Percentiles rank a stretch among this genome's conserved stretches.
phyloP scores from a whole-genome alignment of 1,140 invertebrate genomes.

The Hypsibius dujardini region DNA sequence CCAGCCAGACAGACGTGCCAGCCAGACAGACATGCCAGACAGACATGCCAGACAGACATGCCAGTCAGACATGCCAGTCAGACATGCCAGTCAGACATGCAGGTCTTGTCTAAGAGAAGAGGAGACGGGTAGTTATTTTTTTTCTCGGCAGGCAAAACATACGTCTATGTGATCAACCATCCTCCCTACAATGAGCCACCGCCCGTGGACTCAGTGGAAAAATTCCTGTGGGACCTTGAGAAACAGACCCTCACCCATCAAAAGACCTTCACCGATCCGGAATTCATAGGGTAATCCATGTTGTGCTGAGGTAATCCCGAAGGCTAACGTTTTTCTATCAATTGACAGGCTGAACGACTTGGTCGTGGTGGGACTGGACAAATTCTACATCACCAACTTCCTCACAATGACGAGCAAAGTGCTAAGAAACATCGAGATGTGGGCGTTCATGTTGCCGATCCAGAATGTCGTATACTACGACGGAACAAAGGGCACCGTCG shows the following conservation, averaged over 20 bases:
- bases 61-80: too few relatives aligned
- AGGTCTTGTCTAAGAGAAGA: too few relatives aligned
- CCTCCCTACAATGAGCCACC: neutral
- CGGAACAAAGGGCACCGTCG: neutral
- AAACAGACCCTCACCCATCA: neutral
- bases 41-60: too few relatives aligned
- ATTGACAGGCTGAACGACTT: neutral
- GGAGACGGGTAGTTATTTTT: neutral
- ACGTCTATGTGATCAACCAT: neutral
- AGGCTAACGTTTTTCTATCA: too few relatives aligned
- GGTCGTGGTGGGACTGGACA: neutral
- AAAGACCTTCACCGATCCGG: slow-evolving; percentile 12
- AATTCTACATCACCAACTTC: neutral
- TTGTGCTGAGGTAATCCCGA: neutral
- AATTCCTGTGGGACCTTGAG: neutral
- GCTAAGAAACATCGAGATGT: neutral
- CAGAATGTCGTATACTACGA: slow-evolving; percentile 2
- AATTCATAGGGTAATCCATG: slow-evolving; percentile 9
- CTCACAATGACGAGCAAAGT: neutral
- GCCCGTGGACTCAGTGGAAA: neutral
- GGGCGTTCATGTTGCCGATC: neutral
- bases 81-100: too few relatives aligned
- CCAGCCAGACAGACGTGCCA: too few relatives aligned
- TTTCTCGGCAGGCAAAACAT: slow-evolving; percentile 5
- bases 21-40: too few relatives aligned